Conservation (phyloP, 2,113 vertebrate genomes). For the Acrocephalus arundinaceus region DNA sequence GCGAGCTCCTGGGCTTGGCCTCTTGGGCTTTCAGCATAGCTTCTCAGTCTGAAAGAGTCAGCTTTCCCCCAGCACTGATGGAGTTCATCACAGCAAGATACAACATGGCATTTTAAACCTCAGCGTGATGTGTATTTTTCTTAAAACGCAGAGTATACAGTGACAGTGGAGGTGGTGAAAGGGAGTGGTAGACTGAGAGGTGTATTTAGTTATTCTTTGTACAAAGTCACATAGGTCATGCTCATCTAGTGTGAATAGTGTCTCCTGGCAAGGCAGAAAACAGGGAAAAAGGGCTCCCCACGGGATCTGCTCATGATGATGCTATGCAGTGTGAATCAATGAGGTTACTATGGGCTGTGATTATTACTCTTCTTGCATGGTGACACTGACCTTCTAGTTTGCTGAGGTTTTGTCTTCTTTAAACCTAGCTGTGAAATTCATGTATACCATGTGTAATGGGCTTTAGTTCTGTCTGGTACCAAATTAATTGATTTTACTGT, state of each 20-base stretch:
- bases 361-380: not conserved
- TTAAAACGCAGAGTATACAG: not conserved
- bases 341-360: not conserved
- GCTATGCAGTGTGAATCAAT: not conserved
- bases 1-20: not conserved
- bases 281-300: not conserved
- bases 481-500: not conserved
- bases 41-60: not conserved
- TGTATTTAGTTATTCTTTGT: slow-evolving; percentile 24
- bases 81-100: not conserved
- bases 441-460: not conserved
- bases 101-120: slow-evolving; percentile 31
- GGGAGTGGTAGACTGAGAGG: not conserved
- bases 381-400: not conserved
- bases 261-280: not conserved
- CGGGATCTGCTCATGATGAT: not conserved
- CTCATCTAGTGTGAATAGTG: not conserved
- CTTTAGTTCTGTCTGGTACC: not conserved
- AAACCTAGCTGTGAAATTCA: not conserved
- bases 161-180: slow-evolving; percentile 42
- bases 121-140: not conserved
- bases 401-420: not conserved
- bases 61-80: not conserved
- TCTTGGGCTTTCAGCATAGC: not conserved
- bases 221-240: not conserved